A percentile compares a stretch with the other conserved stretches of the same genome.
phyloP scores from a whole-genome alignment of 2,797 vertebrate genomes.

The Cyprinodon diabolis region DNA sequence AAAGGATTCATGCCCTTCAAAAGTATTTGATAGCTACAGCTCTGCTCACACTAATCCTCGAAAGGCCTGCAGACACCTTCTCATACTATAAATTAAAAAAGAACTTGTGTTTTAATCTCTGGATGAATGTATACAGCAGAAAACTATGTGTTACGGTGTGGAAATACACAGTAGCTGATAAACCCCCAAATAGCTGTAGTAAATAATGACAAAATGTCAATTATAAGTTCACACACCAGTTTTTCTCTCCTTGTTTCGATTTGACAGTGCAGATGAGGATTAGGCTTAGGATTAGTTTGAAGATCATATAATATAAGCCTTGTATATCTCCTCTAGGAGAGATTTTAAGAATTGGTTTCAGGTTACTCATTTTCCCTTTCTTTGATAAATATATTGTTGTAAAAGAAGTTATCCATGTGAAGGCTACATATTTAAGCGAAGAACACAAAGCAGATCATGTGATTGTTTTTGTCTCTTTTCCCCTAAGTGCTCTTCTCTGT shows the following conservation, averaged over 20 bases:
- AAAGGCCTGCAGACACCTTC: neutral
- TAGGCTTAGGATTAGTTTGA: constrained; percentile 39
- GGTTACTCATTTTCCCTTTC: neutral
- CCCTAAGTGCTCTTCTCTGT: neutral
- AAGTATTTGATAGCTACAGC: constrained; percentile 51
- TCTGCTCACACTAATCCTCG: constrained; percentile 20
- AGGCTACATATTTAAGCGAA: neutral
- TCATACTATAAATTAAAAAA: constrained; percentile 5
- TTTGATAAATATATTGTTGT: neutral
- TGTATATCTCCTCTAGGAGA: constrained; percentile 32
- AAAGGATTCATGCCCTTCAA: constrained; percentile 67
- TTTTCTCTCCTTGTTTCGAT: constrained; percentile 16
- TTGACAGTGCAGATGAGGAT: constrained; percentile 39
- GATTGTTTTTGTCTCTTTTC: neutral
- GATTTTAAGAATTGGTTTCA: constrained; percentile 40
- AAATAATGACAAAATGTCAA: constrained; percentile 21
- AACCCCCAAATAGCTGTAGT: constrained; percentile 9
- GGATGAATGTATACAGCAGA: constrained; percentile 14
- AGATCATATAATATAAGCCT: constrained; percentile 42
- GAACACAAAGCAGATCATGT: neutral
- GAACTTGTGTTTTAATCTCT: neutral
- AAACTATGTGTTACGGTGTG: neutral
- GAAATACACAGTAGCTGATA: constrained; percentile 15
- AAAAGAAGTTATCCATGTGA: neutral
- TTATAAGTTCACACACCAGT: constrained; percentile 3